Percentiles rank a stretch among this genome's conserved stretches.
Conservation (phyloP, 2,888 invertebrate genomes). For the Zygothrica quintamaculata region DNA sequence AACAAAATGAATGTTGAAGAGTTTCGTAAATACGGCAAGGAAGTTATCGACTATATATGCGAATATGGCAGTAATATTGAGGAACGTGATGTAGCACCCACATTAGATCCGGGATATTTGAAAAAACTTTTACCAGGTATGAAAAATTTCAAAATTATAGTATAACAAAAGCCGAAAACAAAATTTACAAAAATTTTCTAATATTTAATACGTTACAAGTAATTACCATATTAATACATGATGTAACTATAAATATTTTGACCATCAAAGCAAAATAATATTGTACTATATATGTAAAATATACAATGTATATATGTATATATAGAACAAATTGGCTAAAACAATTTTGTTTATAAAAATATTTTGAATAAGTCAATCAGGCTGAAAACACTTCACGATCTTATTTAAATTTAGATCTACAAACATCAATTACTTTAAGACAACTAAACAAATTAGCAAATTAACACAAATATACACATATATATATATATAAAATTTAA, state of each 20-base stretch:
- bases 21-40: conserved; percentile 90
- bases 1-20: conserved; percentile 90
- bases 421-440: conserved; percentile 62
- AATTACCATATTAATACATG: not conserved
- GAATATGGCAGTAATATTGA: conserved; percentile 89
- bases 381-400: conserved; percentile 16
- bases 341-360: conserved; percentile 28
- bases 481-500: conserved; percentile 11
- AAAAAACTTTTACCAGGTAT: conserved; percentile 87
- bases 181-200: not conserved
- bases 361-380: conserved; percentile 5
- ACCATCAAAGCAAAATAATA: not conserved
- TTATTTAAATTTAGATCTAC: conserved; percentile 48
- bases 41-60: conserved; percentile 94
- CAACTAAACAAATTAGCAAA: conserved; percentile 64
- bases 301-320: no score
- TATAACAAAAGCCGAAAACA: no score
- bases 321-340: conserved; percentile 16
- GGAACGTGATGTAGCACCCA: conserved; percentile 89
- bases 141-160: no score
- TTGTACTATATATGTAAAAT: no score
- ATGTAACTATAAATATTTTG: conserved; percentile 24
- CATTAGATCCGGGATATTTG: conserved; percentile 92
- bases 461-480: conserved; percentile 11
- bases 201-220: conserved; percentile 6